Conservation (phyloP, 2,888 invertebrate genomes). For the Cephus nigrinus region DNA sequence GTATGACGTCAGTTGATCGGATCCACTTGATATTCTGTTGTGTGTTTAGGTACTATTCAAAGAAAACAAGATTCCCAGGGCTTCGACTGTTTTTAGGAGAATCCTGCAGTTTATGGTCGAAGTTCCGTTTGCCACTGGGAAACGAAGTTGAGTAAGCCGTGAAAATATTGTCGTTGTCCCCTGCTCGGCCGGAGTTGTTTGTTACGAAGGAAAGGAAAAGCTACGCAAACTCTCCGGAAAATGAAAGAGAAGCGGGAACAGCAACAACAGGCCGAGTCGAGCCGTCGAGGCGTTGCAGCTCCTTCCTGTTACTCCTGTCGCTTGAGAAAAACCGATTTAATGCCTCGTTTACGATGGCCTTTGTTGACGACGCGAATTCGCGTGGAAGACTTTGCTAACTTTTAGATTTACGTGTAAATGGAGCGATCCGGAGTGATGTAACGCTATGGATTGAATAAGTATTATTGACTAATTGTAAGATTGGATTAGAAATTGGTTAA, state of each 20-base stretch:
- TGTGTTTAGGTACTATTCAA: background rate
- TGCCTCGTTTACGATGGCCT: background rate
- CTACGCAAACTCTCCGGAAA: background rate
- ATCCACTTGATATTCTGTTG: background rate
- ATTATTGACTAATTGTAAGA: no score
- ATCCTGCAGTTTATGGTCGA: background rate
- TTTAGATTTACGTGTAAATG: background rate
- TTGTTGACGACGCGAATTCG: background rate
- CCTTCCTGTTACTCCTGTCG: background rate
- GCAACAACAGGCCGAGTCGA: background rate
- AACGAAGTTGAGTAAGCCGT: background rate
- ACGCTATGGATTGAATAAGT: no score
- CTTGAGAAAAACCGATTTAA: background rate
- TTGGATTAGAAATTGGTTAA: no score
- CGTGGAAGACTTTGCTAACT: background rate
- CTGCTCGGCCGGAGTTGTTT: background rate
- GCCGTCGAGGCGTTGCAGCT: background rate
- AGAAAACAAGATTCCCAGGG: background rate
- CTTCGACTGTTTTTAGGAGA: background rate
- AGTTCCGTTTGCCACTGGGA: background rate
- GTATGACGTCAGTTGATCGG: background rate
- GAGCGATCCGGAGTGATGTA: no score
- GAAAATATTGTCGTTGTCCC: background rate
- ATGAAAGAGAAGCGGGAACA: background rate
- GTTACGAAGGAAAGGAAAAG: background rate